Percentiles rank a stretch among this genome's conserved stretches.
Evolutionary conservation across 2,797 vertebrate genomes (phyloP).

Genomic region (Stomatorhinus walkeri): DNA sequence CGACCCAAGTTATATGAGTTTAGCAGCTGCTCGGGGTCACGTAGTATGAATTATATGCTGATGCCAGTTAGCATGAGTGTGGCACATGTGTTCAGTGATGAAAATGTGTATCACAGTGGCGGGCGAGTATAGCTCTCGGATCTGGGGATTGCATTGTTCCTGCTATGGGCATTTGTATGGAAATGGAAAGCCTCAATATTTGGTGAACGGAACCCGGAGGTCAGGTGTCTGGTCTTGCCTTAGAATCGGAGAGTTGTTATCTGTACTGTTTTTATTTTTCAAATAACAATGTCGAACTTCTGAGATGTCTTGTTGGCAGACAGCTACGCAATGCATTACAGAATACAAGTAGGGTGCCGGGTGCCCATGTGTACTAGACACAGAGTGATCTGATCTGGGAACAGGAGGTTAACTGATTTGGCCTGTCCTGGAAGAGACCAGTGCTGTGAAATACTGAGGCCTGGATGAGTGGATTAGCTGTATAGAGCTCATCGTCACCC

Average conservation of each 20-base stretch:
- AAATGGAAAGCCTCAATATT: not conserved
- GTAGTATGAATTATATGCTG: conserved; percentile 9
- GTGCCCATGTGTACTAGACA: not conserved
- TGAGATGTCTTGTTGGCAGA: not conserved
- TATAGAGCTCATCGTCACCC: not conserved
- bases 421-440: not conserved
- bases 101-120: not conserved
- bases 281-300: not conserved
- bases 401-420: not conserved
- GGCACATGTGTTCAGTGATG: conserved; percentile 14
- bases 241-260: not conserved
- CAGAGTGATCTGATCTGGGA: not conserved
- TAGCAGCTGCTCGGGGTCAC: not conserved
- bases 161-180: too few relatives aligned
- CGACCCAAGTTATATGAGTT: not conserved
- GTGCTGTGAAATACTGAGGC: not conserved
- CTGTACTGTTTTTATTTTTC: not conserved
- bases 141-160: not conserved
- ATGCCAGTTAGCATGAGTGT: conserved; percentile 6
- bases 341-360: not conserved
- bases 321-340: not conserved
- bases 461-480: not conserved
- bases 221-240: conserved; percentile 2
- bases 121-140: not conserved
- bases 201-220: not conserved